Conservation (phyloP, 2,888 invertebrate species). For the Drepana falcataria region DNA sequence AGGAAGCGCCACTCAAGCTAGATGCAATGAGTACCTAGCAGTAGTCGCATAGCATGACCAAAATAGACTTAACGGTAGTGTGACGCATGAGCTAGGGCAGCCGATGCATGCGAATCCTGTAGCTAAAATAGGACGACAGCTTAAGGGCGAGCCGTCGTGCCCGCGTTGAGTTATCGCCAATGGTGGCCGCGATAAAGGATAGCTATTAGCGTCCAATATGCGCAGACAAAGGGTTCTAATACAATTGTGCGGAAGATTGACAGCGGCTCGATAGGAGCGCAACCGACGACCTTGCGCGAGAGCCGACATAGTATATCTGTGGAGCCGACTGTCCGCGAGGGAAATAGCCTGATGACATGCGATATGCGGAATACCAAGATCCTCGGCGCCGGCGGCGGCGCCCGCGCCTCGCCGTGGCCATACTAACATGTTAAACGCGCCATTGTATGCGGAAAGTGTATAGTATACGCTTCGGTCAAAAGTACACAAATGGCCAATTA, state of each 20-base stretch:
- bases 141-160: slow-evolving; percentile 40
- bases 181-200: slow-evolving; percentile 31
- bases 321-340: slow-evolving; percentile 32
- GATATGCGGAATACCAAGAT: slow-evolving; percentile 50
- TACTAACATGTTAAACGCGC: slow-evolving; percentile 45
- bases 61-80: slow-evolving; percentile 42
- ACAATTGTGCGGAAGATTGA: slow-evolving; percentile 33
- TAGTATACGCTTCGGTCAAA: slow-evolving; percentile 26
- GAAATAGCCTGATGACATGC: slow-evolving; percentile 41
- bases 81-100: slow-evolving; percentile 54
- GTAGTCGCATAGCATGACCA: slow-evolving; percentile 26
- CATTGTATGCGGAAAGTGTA: slow-evolving; percentile 47
- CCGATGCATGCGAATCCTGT: slow-evolving; percentile 47
- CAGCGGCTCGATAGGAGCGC: slow-evolving; percentile 61
- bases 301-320: slow-evolving; percentile 38
- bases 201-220: slow-evolving; percentile 29
- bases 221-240: slow-evolving; percentile 37
- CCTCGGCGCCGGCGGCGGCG: slow-evolving; percentile 48
- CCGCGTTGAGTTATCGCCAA: slow-evolving; percentile 45
- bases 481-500: slow-evolving; percentile 37
- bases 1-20: slow-evolving; percentile 18
- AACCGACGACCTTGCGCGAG: slow-evolving; percentile 69
- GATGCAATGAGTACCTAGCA: slow-evolving; percentile 11
- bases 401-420: slow-evolving; percentile 29
- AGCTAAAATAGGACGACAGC: slow-evolving; percentile 52